Conservation (phyloP, 2,113 vertebrate species). For the Cynocephalus volans region DNA sequence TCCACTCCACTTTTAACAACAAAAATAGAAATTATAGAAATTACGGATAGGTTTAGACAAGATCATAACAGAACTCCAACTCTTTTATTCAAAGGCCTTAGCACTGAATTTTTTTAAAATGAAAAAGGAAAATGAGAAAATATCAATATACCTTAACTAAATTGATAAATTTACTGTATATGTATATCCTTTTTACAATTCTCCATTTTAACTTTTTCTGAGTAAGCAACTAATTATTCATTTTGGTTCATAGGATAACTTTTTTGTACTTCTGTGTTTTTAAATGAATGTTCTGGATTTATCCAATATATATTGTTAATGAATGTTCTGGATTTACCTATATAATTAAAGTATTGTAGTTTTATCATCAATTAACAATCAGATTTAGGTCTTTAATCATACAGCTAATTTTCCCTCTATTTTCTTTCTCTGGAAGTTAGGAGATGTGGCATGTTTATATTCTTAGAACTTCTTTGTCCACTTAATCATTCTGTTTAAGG, state of each 20-base stretch:
- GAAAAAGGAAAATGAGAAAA: neutral
- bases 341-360: constrained; percentile 30
- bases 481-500: neutral
- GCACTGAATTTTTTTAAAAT: neutral
- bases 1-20: neutral
- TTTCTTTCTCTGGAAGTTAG: neutral
- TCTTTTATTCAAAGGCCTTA: neutral
- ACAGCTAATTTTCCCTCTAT: neutral
- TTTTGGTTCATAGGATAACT: neutral
- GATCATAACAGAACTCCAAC: neutral
- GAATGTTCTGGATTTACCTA: constrained; percentile 11
- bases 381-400: neutral
- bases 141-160: neutral
- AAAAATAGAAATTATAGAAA: neutral
- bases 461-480: neutral
- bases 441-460: neutral
- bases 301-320: constrained; percentile 1
- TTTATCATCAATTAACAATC: constrained; percentile 6
- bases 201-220: neutral
- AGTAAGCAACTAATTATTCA: neutral
- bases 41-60: neutral
- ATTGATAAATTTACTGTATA: neutral
- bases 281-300: constrained; percentile 43
- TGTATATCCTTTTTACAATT: neutral
- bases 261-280: neutral